A percentile compares a stretch with the other conserved stretches of the same genome.
These are phyloP conservation scores for Galerucella pusilla DNA, from an alignment of 2,888 invertebrate species.

Conservation along the genomic window DNA sequence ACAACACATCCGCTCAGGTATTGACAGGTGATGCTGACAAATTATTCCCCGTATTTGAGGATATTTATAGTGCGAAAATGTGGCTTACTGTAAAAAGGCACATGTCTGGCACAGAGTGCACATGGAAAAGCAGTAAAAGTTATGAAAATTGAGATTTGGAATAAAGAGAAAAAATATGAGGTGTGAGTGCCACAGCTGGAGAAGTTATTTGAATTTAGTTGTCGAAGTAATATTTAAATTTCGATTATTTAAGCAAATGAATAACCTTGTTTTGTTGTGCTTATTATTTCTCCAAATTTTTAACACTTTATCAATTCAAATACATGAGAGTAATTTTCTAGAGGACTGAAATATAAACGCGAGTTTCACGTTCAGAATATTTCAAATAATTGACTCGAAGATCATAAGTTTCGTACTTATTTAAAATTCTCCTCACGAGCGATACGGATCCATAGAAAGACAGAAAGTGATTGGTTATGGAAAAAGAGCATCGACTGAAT, in stretches of 20 bases:
- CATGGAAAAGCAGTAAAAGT: neutral
- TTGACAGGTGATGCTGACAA: slow-evolving; percentile 40
- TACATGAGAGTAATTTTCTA: too few species aligned
- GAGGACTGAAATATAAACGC: neutral
- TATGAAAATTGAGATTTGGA: neutral
- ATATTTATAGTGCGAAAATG: slow-evolving; percentile 2
- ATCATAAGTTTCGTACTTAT: neutral
- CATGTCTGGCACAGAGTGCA: neutral
- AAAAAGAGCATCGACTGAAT: neutral
- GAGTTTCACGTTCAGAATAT: neutral
- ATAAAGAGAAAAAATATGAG: neutral
- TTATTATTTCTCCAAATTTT: too few species aligned
- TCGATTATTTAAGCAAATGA: too few species aligned
- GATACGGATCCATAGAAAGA: neutral
- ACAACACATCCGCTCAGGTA: slow-evolving; percentile 28
- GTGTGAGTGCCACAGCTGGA: neutral
- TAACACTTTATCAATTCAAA: too few species aligned
- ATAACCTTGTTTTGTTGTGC: too few species aligned
- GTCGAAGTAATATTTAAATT: too few species aligned
- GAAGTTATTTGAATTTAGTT: too few species aligned
- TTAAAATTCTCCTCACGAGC: neutral
- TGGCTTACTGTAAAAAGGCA: slow-evolving; percentile 1
- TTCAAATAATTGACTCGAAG: neutral
- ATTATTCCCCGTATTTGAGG: slow-evolving; percentile 27
- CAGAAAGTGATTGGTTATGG: neutral